Base-by-base conservation (phyloP, 2,888 invertebrate genomes). In the Pachliopta kotzebuea region DNA sequence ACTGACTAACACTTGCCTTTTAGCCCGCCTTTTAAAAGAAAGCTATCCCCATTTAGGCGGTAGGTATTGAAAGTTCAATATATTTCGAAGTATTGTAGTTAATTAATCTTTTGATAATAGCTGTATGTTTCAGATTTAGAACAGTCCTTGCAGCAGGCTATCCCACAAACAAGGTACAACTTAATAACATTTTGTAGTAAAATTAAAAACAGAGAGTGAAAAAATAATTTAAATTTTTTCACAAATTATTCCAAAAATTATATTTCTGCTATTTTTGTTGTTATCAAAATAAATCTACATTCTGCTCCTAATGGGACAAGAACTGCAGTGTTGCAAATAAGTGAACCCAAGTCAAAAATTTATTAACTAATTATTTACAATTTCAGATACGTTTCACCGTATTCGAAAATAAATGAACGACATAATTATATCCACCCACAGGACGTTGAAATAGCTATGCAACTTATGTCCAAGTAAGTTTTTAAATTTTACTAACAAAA, bases 1-100 rank as follows among this genome's bases (percentile, higher is more conserved):
- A 26, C 67, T 80, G n/a, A 66, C 78, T 20, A 84, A 85, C 9
- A 78, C 77, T 20, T 89, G 88, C 71, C 71, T 86, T 21, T 68
- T 86, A 29, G 82, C 83, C 14, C 82, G 81, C 62, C 73, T 88
- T 52, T 71, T 87, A 60, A 85, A 83, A 70, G 77, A 80, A 67
- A 79, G 69, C 61, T 76, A 81, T 69, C 83, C 81, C 2, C 70
- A 75, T 63, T 70, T 75, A 26, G 76, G 79, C 65, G 84, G 87
- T 87, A 76, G 69, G 56, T 45, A 63, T n/a, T n/a, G n/a, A n/a
- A n/a, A n/a, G n/a, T n/a, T n/a, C n/a, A n/a, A 26, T 24, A 56
- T 31, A 26, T 23, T 7, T 52, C 20, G 4, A 20, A 21, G n/a
- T 45, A 45, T 45, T 45, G 4, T 45, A 11, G 3, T 52, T 21